Base-by-base conservation (phyloP, 2,797 vertebrate genomes). In the Clarias fuscus region DNA sequence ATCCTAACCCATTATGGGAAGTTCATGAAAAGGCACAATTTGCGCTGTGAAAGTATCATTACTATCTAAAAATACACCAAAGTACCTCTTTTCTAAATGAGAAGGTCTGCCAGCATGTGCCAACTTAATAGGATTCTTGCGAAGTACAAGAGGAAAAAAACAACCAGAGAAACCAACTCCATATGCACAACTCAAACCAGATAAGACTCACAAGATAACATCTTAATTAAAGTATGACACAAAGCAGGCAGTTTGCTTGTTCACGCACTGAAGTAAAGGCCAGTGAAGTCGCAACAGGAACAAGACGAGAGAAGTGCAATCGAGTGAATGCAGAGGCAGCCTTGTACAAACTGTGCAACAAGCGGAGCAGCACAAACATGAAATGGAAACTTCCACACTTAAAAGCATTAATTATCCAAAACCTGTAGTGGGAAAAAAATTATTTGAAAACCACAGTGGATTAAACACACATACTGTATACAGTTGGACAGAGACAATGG, bases 151-250 rank as follows among this genome's bases (percentile, higher is more conserved):
- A 56, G 72, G n/a, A 6, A 37, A 33, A 15, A 30, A 53, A 11
- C 11, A 2, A 11, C 48, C 48, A 78, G 22, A 37, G 10, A 80
- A n/a, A 0, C 13, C 22, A 64, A 80, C 56, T 24, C 8, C 30
- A 37, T 37, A 81, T 53, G 40, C 40, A 67, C 61, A 81, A 43
- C 8, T 27, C 40, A 48, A 48, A 48, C 18, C 76, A 79, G 20
- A 61, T 62, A 62, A 61, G 30, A 62, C 13, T n/a, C 61, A 79
- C 18, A 43, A 43, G 58, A 79, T 62, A 64, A 40, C 4, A 65
- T 65, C 37, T 79, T 62, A 61, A 48, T 81, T 78, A 14, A 40
- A 78, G 62, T 37, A 27, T 53, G 17, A 53, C 40, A 81, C 78
- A 43, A 65, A 48, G 40, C 40, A 79, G 33, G 33, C 8, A 1